These are phyloP conservation scores for Portevinia maculata DNA, from an alignment of 2,888 invertebrate genomes.

Conservation along the genomic window DNA sequence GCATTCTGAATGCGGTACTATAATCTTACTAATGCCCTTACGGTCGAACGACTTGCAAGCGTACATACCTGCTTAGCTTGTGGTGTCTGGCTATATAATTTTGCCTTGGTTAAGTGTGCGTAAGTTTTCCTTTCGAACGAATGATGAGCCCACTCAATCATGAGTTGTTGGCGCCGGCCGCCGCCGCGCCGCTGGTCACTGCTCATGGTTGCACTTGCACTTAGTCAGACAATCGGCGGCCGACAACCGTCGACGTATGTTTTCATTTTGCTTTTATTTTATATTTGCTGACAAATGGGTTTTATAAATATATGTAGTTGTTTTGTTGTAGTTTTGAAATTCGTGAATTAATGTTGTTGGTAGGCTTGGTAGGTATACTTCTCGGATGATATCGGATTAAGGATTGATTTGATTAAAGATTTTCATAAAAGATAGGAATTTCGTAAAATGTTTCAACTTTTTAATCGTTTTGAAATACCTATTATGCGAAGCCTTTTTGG, in stretches of 20 bases:
- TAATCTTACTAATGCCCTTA: constrained; percentile 43
- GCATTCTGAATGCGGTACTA: constrained; percentile 19
- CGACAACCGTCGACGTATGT: constrained; percentile 48
- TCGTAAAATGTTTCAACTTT: constrained; percentile 3
- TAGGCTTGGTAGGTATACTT: constrained; percentile 25
- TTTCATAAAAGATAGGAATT: neutral
- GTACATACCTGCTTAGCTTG: constrained; percentile 32
- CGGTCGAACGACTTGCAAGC: constrained; percentile 37
- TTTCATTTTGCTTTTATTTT: constrained; percentile 12
- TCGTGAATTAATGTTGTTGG: constrained; percentile 23
- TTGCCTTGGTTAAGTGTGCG: constrained; percentile 9
- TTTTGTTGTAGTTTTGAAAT: constrained; percentile 32
- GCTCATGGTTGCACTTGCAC: constrained; percentile 46
- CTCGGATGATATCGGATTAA: neutral
- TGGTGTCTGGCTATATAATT: constrained; percentile 12
- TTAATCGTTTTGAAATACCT: too few species aligned
- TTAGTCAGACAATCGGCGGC: constrained; percentile 51
- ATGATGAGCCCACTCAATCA: constrained; percentile 67
- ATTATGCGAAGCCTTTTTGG: too few species aligned
- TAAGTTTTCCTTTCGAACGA: constrained; percentile 19
- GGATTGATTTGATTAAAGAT: constrained; percentile 1
- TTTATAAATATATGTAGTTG: constrained; percentile 1
- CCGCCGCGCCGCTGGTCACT: too few species aligned
- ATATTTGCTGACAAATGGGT: constrained; percentile 29
- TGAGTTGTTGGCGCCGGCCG: constrained; percentile 65